These are phyloP conservation scores for Meloidogyne floridensis DNA, from an alignment of 1,140 invertebrate genomes.

Conservation along the genomic window DNA sequence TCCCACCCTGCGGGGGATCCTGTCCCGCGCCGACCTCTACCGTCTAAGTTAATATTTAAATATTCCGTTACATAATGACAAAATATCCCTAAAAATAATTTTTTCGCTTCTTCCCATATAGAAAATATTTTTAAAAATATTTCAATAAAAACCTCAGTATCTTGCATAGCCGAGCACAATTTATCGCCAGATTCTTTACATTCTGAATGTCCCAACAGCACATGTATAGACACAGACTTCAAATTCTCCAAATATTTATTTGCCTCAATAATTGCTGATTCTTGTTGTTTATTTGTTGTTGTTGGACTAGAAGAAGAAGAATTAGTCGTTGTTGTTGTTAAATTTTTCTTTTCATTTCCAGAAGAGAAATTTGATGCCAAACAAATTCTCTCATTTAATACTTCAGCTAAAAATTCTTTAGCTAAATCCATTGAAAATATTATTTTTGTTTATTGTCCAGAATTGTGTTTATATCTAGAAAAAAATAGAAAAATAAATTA, in stretches of 20 bases:
- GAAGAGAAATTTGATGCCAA: background rate
- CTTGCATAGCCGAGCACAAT: conserved; percentile 12
- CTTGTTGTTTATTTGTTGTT: background rate
- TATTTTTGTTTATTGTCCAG: background rate
- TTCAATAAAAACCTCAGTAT: conserved; percentile 20
- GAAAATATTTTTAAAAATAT: background rate
- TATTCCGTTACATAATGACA: no score
- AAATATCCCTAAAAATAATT: no score
- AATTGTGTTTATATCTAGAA: background rate
- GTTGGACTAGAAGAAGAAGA: background rate
- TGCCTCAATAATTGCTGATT: conserved; percentile 18
- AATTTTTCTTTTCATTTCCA: no score
- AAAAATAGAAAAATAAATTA: background rate
- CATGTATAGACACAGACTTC: conserved; percentile 23
- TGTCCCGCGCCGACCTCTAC: no score
- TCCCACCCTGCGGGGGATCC: no score
- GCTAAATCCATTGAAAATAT: conserved; percentile 11
- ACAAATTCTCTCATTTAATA: conserved; percentile 1
- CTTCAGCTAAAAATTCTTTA: conserved; percentile 5
- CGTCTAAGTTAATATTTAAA: no score
- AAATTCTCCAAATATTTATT: conserved; percentile 18
- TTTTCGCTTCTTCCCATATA: no score
- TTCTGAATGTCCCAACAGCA: conserved; percentile 28
- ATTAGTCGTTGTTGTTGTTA: no score
- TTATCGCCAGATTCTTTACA: conserved; percentile 24